Evolutionary conservation across 2,797 vertebrate genomes (phyloP).

Genomic region (Hapalemur alaotrensis): DNA sequence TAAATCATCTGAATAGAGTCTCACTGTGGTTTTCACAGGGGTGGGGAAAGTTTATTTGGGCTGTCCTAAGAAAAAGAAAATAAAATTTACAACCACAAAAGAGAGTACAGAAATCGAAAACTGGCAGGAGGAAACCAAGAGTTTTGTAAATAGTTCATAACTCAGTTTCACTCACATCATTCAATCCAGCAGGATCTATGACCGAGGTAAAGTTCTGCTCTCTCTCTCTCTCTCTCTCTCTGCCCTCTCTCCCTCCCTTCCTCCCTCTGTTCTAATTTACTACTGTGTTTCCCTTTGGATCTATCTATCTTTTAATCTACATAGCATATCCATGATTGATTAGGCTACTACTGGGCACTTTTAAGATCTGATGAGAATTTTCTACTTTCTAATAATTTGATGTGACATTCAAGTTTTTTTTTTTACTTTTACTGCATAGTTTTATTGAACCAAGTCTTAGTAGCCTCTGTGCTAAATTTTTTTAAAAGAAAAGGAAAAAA

Average conservation of each 20-base stretch:
- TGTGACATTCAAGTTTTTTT: constrained; percentile 44
- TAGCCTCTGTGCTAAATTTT: neutral
- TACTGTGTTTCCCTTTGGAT: neutral
- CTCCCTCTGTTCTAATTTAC: neutral
- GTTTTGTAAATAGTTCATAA: constrained; percentile 15
- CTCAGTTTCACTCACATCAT: neutral
- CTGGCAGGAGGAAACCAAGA: constrained; percentile 8
- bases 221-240: rapidly evolving
- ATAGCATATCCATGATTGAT: constrained; percentile 18
- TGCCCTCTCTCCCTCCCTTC: rapidly evolving
- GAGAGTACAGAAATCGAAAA: neutral
- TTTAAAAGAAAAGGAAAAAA: neutral
- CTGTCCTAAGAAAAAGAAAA: constrained; percentile 39
- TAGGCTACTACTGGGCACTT: neutral
- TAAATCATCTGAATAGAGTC: constrained; percentile 38
- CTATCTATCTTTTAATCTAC: constrained; percentile 20
- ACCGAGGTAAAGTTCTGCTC: neutral
- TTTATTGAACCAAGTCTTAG: constrained; percentile 58
- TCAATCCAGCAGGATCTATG: neutral
- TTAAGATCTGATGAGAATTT: constrained; percentile 53
- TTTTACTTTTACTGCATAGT: neutral
- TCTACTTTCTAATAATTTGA: constrained; percentile 54
- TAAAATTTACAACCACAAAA: constrained; percentile 44
- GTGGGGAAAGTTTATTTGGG: neutral
- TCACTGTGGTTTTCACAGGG: constrained; percentile 44